Base-by-base conservation (phyloP, 2,888 invertebrate genomes). In the Patella pellucida region DNA sequence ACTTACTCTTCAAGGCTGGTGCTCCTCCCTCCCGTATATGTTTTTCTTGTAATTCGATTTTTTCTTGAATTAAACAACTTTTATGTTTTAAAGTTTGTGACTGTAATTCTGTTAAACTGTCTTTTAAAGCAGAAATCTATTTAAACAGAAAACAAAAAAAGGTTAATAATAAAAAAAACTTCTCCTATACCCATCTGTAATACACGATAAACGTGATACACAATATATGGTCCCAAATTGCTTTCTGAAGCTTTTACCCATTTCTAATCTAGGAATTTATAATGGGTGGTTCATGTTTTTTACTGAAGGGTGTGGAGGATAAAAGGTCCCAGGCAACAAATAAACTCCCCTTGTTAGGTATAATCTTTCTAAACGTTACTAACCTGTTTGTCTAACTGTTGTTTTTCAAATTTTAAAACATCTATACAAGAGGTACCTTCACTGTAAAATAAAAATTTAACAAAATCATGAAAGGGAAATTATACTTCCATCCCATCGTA, bases 321-420 rank as follows among this genome's bases (percentile, higher is more conserved):
- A 31, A 31, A 31, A 31, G 3, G 31, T 31, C 5, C 31, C 31
- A 41, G 41, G 41, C 41, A 41, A 41, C 9, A 7, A 9, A 9
- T 41, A 41, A 41, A 41, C 41, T 41, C 41, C 9, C 7, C 41
- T 41, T 41, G 41, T 41, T 41, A 41, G 41, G 41, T 41, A 41
- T 41, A 41, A 41, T 41, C 41, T 41, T 9, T 41, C 41, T 9
- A 41, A 41, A 41, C 1, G 7, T 41, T 41, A 41, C 41, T 41
- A 77, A 89, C 89, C 86, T 89, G 89, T 82, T 88, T 85, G 78
- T 90, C 90, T 62, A 90, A 81, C 68, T 85, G 85, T 75, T 89
- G 88, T 79, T 86, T 88, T 78, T 91, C 91, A 83, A 83, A 89
- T 76, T 86, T 87, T 50, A 91, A 78, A 12, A 91, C 91, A 76